Evolutionary conservation across 1,140 invertebrate species (phyloP), one percentile per base, ranked within the genome.

Genomic region (Diuraphis noxia): DNA sequence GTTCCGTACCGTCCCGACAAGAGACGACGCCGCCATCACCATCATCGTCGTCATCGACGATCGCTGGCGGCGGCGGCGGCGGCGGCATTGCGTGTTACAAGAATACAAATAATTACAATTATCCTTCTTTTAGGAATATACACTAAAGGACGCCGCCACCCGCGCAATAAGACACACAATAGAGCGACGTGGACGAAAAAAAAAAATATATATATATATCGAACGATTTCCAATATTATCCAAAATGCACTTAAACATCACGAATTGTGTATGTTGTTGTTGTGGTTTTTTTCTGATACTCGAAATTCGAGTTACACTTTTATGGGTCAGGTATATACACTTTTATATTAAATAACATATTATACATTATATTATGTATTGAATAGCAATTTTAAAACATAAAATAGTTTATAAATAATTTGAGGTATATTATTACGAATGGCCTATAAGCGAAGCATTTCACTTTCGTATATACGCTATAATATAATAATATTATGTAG

Each of bases 91-190:
- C 84, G 84, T 85, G 84, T 49, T 85, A n/a, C n/a, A 19, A 84
- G 7, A 85, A 85, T 49, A 84, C 82, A 84, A 84, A 84, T 84
- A 17, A 84, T 81, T 49, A 85, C 84, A 85, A 85, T 85, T 46
- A 85, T 85, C 84, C 41, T 85, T 85, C 41, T 85, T 49, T 46
- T 49, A 49, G 30, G 17, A 49, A 49, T 34, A 49, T 34, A 82
- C 41, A 46, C 84, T 34, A 85, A 85, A 85, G 84, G 19, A 85
- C 84, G 84, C 84, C 84, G 84, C 84, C 84, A 85, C 84, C 84
- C 84, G 84, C 84, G 84, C 84, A 85, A 85, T 85, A 85, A 85
- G 84, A 85, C 84, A 36, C 43, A 85, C 84, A 85, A 85, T 85
- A 85, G 84, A 17, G 30, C 56, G n/a, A 34, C n/a, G n/a, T 8